Conservation (phyloP, 2,888 invertebrate genomes). For the Plagodis pulveraria region DNA sequence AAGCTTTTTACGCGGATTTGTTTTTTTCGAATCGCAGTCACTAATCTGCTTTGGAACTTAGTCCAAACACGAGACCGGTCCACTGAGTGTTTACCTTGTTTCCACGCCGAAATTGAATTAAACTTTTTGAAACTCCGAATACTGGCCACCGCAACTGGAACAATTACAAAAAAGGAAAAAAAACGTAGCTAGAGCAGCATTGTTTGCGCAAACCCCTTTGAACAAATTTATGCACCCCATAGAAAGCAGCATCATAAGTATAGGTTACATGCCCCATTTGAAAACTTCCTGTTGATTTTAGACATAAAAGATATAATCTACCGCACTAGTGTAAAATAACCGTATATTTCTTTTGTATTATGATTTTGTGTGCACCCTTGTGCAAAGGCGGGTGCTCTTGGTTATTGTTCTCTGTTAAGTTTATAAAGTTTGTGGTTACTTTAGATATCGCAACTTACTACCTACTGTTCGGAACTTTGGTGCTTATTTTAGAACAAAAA, state of each 20-base stretch:
- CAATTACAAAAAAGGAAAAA: slow-evolving; percentile 52
- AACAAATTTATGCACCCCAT: slow-evolving; percentile 82
- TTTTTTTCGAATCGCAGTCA: slow-evolving; percentile 46
- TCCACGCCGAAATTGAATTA: slow-evolving; percentile 62
- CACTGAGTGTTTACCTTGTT: slow-evolving; percentile 61
- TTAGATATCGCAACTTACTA: slow-evolving; percentile 29
- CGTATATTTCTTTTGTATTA: slow-evolving; percentile 82
- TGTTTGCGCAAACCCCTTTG: slow-evolving; percentile 76
- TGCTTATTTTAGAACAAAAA: background rate
- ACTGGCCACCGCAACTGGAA: slow-evolving; percentile 42
- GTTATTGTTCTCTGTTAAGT: slow-evolving; percentile 56
- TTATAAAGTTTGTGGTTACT: slow-evolving; percentile 57
- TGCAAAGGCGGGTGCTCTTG: slow-evolving; percentile 56
- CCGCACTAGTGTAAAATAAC: slow-evolving; percentile 84
- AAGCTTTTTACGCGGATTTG: slow-evolving; percentile 38
- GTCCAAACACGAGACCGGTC: slow-evolving; percentile 52
- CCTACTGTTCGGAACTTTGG: slow-evolving; percentile 13
- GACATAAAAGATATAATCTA: slow-evolving; percentile 84
- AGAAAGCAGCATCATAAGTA: slow-evolving; percentile 77
- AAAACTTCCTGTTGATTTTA: slow-evolving; percentile 84
- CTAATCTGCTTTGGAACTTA: slow-evolving; percentile 65
- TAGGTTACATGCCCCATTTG: slow-evolving; percentile 85
- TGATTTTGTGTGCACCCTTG: slow-evolving; percentile 72
- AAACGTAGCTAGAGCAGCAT: slow-evolving; percentile 53
- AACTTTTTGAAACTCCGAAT: slow-evolving; percentile 56